Conservation (phyloP, 1,140 invertebrate genomes). For the Drosophila melanogaster region DNA sequence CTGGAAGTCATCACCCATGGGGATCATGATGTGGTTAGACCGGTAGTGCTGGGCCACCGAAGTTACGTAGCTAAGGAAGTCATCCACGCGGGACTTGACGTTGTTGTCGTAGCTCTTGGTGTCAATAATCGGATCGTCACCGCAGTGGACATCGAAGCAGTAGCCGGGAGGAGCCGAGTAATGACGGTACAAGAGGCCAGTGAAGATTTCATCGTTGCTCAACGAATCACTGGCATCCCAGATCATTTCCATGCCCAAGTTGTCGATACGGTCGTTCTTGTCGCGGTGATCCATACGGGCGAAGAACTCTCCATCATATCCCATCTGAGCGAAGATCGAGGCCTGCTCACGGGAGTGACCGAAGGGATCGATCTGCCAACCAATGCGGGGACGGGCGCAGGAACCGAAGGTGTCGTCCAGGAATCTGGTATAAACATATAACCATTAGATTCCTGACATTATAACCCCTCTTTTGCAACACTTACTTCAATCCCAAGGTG, state of each 20-base stretch:
- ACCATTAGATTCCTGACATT: not conserved
- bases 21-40: slow-evolving; percentile 92
- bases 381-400: slow-evolving; percentile 92
- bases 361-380: slow-evolving; percentile 98
- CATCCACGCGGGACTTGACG: slow-evolving; percentile 87
- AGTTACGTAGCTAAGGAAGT: slow-evolving; percentile 86
- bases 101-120: slow-evolving; percentile 91
- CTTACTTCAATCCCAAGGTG: slow-evolving; percentile 90
- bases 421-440: slow-evolving; percentile 58
- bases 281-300: slow-evolving; percentile 96
- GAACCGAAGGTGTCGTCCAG: slow-evolving; percentile 93
- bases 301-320: slow-evolving; percentile 95
- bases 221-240: slow-evolving; percentile 88
- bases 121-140: slow-evolving; percentile 93
- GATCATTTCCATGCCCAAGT: slow-evolving; percentile 85
- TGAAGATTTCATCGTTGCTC: slow-evolving; percentile 89
- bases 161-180: slow-evolving; percentile 95
- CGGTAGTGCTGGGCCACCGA: slow-evolving; percentile 86
- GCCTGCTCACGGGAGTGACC: slow-evolving; percentile 95
- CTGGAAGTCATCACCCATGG: slow-evolving; percentile 97
- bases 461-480: not conserved
- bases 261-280: slow-evolving; percentile 87
- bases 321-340: slow-evolving; percentile 92
- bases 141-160: slow-evolving; percentile 94
- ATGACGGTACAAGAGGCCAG: slow-evolving; percentile 90